phyloP scores from a whole-genome alignment of 1,140 invertebrate genomes.

The Fopius arisanus region DNA sequence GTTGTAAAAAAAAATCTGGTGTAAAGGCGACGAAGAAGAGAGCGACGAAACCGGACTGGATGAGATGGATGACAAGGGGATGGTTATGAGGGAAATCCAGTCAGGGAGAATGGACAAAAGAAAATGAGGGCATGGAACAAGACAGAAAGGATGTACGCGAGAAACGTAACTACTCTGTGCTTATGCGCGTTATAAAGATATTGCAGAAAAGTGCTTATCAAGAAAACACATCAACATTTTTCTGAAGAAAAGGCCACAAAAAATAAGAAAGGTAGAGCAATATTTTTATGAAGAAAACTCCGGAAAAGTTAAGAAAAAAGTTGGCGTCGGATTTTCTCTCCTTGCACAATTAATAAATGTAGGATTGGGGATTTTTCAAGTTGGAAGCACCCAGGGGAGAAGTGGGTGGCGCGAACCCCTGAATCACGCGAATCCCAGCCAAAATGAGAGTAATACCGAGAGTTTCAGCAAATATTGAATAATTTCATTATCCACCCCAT shows the following conservation, averaged over 20 bases:
- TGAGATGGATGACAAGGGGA: background rate
- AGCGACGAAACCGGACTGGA: conserved; percentile 24
- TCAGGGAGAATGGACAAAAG: conserved; percentile 29
- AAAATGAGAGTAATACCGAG: background rate
- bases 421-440: background rate
- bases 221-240: conserved; percentile 22
- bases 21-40: conserved; percentile 14
- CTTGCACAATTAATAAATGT: background rate
- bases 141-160: conserved; percentile 21
- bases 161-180: background rate
- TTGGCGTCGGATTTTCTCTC: background rate
- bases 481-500: conserved; percentile 17
- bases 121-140: conserved; percentile 31
- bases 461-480: conserved; percentile 14
- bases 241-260: background rate
- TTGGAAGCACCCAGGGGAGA: background rate
- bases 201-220: conserved; percentile 23
- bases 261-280: background rate
- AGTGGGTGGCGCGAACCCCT: background rate
- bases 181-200: background rate
- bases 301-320: background rate
- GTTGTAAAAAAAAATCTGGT: conserved; percentile 1
- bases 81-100: background rate
- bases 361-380: background rate
- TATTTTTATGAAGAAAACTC: background rate